Evolutionary conservation across 2,113 vertebrate genomes (phyloP), one percentile per base, ranked within the genome.

Genomic region (Hyperoodon ampullatus): DNA sequence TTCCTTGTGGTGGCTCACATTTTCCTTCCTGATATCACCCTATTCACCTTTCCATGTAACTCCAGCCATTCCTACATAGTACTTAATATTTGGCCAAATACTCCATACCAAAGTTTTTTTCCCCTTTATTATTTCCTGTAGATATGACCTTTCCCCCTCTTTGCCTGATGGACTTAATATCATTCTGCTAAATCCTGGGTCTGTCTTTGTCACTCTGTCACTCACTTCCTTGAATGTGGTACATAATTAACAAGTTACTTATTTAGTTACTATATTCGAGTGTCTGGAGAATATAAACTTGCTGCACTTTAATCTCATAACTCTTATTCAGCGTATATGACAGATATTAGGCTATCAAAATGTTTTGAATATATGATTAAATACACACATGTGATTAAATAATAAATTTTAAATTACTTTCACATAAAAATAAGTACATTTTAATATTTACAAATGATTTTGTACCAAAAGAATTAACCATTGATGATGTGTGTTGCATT

Each of bases 21-120:
- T n/a, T 80, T 35, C 15, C n/a, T 84, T 78, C 26, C 7, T 88
- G 15, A 66, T 30, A 30, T 58, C 9, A 72, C 6, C 4, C 23
- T 19, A 28, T 68, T 74, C 75, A 44, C 3, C 61, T 90, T 81
- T 68, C 58, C 19, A 75, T 5, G 7, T 88, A 92, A 74, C 24
- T n/a, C 23, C 5, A 70, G 9, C 12, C 2, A 30, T 1, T 65
- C 15, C 11, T 33, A 39, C 1, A 19, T 4, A 33, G 0, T 47
- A 88, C 61, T 93, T 70, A 21, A 0, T 63, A 1, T 82, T 82
- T 2, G 30, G 14, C 5, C 39, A 71, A 47, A 53, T 88, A 84
- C 33, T 78, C 19, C 35, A 42, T 55, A 28, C 9, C 16, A 77
- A 94, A 42, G 8, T 2, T 5, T 35, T 50, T 72, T 23, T 35